phyloP scores from a whole-genome alignment of 2,888 invertebrate species.

The Idaea straminata region DNA sequence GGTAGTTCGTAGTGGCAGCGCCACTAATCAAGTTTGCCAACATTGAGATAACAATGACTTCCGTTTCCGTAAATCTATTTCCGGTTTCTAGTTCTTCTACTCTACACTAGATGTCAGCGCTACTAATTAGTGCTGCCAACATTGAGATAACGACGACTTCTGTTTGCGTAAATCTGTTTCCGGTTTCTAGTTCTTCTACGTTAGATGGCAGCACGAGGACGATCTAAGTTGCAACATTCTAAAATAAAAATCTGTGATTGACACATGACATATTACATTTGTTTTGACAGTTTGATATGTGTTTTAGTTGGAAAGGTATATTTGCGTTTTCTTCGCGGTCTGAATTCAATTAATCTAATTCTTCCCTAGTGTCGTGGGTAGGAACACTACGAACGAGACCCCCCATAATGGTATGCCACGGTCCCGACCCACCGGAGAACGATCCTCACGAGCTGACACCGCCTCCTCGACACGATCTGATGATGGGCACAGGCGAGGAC shows the following conservation, averaged over 20 bases:
- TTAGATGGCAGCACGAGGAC: neutral
- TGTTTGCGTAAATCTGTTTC: neutral
- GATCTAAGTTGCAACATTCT: too few relatives aligned
- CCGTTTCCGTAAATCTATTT: neutral
- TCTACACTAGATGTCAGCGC: neutral
- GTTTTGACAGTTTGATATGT: neutral
- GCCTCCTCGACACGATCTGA: slow-evolving; percentile 59
- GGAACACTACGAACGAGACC: neutral
- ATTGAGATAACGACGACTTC: neutral
- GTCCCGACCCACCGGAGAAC: slow-evolving; percentile 73
- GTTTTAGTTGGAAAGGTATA: neutral
- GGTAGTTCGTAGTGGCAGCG: neutral
- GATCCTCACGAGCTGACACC: slow-evolving; percentile 63
- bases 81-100: neutral
- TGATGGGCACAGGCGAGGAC: slow-evolving; percentile 65
- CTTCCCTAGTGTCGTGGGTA: neutral
- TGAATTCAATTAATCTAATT: slow-evolving; percentile 5
- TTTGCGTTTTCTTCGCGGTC: slow-evolving; percentile 13
- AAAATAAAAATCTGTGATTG: too few relatives aligned
- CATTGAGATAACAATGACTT: neutral
- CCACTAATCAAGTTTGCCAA: neutral
- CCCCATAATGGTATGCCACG: slow-evolving; percentile 64
- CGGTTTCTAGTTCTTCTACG: neutral
- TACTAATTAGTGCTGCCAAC: neutral
- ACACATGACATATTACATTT: neutral